A percentile compares a stretch with the other conserved stretches of the same genome.
Evolutionary conservation across 2,888 invertebrate genomes (phyloP).

Genomic region (Noctua pronuba): DNA sequence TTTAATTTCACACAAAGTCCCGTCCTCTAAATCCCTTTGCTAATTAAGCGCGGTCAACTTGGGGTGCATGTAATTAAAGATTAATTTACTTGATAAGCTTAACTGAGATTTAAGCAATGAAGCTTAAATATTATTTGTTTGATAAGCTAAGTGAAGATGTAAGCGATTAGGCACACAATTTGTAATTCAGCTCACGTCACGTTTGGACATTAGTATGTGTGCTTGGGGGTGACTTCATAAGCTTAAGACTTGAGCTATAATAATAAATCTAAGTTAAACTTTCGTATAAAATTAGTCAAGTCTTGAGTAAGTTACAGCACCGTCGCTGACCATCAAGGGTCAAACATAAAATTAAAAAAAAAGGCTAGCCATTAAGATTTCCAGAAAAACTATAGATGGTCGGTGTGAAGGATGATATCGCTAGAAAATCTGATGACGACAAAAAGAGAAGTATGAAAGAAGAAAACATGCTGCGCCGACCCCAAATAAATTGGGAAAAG

Average conservation of each 20-base stretch:
- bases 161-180: slow-evolving; percentile 62
- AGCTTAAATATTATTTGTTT: slow-evolving; percentile 56
- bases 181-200: slow-evolving; percentile 64
- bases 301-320: neutral
- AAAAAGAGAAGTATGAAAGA: neutral
- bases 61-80: slow-evolving; percentile 59
- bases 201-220: slow-evolving; percentile 62
- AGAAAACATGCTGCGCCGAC: neutral
- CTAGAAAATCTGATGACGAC: neutral
- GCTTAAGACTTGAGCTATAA: slow-evolving; percentile 34
- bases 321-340: neutral
- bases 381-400: neutral
- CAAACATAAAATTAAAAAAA: neutral
- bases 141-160: slow-evolving; percentile 57
- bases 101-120: slow-evolving; percentile 50
- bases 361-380: neutral
- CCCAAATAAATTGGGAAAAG: neutral
- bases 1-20: slow-evolving; percentile 2
- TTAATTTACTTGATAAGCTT: slow-evolving; percentile 52
- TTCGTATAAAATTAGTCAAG: neutral
- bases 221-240: slow-evolving; percentile 24
- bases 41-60: slow-evolving; percentile 52
- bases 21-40: slow-evolving; percentile 13
- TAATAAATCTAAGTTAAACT: neutral
- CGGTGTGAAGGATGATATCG: neutral